Percentiles rank a stretch among this genome's conserved stretches.
Conservation (phyloP, 2,113 vertebrate genomes). For the pig (Sus scrofa) region DNA sequence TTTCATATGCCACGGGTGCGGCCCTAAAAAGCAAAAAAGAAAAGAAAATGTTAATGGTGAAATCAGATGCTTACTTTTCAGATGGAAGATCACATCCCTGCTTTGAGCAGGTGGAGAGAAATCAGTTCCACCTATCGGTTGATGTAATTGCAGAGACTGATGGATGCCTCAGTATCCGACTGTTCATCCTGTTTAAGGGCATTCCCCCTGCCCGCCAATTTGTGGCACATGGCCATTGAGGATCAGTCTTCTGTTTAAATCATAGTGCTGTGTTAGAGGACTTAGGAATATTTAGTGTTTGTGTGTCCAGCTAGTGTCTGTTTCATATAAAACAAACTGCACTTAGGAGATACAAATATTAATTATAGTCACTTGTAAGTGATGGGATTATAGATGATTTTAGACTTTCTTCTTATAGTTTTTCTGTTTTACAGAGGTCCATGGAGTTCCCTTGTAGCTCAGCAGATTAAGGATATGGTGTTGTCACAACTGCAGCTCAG, state of each 20-base stretch:
- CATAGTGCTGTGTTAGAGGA: background rate
- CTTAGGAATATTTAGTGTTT: background rate
- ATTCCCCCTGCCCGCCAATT: background rate
- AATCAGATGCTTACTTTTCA: constrained; percentile 49
- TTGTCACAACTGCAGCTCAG: too few species aligned
- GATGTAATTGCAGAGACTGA: background rate
- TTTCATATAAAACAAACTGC: background rate
- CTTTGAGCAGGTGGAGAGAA: background rate
- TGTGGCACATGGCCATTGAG: background rate
- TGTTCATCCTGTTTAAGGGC: background rate
- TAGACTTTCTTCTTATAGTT: background rate
- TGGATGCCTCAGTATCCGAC: background rate
- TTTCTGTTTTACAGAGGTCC: background rate
- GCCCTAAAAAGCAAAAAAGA: too few species aligned
- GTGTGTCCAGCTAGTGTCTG: background rate
- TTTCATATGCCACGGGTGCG: too few species aligned
- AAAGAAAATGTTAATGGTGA: too few species aligned
- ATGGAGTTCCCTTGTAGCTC: too few species aligned
- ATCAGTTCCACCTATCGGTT: background rate
- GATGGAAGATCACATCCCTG: constrained; percentile 26
- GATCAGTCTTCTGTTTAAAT: background rate
- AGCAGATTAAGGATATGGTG: too few species aligned
- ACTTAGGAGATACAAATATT: background rate
- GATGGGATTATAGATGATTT: background rate
- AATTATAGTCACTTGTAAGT: background rate